Evolutionary conservation across 2,888 invertebrate species (phyloP).

Genomic region (Epistrophella euchroma): DNA sequence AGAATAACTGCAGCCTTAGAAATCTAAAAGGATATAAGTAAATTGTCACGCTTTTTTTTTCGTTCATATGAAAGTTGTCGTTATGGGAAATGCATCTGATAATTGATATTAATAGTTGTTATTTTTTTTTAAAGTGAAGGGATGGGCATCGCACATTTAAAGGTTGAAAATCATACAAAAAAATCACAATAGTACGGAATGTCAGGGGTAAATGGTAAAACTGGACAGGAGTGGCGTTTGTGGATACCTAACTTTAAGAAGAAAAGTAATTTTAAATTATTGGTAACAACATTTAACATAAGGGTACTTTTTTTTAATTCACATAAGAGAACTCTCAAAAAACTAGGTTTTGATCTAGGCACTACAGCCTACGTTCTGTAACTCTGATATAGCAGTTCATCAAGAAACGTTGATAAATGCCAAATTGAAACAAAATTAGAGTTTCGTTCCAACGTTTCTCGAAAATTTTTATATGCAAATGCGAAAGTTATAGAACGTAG

Average conservation of each 20-base stretch:
- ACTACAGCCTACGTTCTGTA: too few relatives aligned
- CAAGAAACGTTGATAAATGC: too few relatives aligned
- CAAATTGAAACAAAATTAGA: too few relatives aligned
- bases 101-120: constrained; percentile 8
- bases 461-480: too few relatives aligned
- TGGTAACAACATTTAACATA: too few relatives aligned
- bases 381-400: too few relatives aligned
- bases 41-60: background rate
- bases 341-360: too few relatives aligned
- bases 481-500: too few relatives aligned
- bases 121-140: background rate
- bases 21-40: constrained; percentile 3
- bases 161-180: background rate
- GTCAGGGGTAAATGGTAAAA: background rate
- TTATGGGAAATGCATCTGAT: background rate
- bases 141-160: background rate
- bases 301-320: too few relatives aligned
- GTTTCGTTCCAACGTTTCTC: too few relatives aligned
- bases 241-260: background rate
- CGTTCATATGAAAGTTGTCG: background rate
- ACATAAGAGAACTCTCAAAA: too few relatives aligned
- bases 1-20: constrained; percentile 17
- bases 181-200: background rate
- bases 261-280: too few relatives aligned
- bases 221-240: background rate